Percentiles rank a stretch among this genome's conserved stretches.
These are phyloP conservation scores for Pectinophora gossypiella DNA, from an alignment of 1,140 invertebrate species.

Conservation along the genomic window DNA sequence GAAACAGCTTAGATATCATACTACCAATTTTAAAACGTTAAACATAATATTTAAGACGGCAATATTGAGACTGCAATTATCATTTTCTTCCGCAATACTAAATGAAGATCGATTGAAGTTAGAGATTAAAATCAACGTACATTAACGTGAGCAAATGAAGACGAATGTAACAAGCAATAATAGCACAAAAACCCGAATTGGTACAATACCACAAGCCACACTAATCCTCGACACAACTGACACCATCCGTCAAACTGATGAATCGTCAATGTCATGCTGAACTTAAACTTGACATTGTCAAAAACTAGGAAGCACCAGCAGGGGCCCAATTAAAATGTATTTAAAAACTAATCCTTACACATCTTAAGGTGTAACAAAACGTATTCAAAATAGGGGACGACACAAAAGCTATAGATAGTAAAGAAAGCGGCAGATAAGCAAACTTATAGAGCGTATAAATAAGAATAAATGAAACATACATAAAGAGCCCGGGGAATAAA, in stretches of 20 bases:
- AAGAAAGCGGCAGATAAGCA: background rate
- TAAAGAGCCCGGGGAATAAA: slow-evolving; percentile 2
- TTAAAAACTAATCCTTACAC: slow-evolving; percentile 46
- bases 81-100: too few relatives aligned
- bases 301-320: slow-evolving; percentile 16
- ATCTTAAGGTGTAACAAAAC: slow-evolving; percentile 11
- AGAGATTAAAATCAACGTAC: too few relatives aligned
- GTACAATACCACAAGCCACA: too few relatives aligned
- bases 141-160: too few relatives aligned
- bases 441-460: background rate
- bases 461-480: background rate
- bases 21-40: too few relatives aligned
- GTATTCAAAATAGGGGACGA: slow-evolving; percentile 11
- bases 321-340: slow-evolving; percentile 55
- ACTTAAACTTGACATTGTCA: slow-evolving; percentile 16
- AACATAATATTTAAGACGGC: too few relatives aligned
- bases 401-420: background rate
- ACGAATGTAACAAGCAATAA: too few relatives aligned
- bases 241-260: slow-evolving; percentile 25
- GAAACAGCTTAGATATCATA: too few relatives aligned
- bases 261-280: slow-evolving; percentile 16
- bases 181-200: too few relatives aligned
- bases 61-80: too few relatives aligned
- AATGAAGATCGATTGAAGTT: too few relatives aligned
- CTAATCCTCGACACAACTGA: background rate